phyloP scores from a whole-genome alignment of 2,888 invertebrate genomes.

The Seira sanloemensis region DNA sequence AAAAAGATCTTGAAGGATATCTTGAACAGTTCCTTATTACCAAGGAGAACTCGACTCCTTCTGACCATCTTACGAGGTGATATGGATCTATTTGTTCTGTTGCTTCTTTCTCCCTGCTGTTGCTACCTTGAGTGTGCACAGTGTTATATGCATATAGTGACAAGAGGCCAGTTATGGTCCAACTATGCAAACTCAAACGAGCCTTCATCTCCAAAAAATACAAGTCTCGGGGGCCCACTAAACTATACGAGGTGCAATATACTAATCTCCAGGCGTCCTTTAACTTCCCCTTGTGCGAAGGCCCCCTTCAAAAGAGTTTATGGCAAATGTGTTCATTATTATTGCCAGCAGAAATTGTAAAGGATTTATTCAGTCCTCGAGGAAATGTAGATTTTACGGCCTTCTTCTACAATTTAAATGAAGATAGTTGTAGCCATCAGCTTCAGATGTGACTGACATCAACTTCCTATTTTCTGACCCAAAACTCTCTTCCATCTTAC shows the following conservation, averaged over 20 bases:
- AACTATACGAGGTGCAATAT: constrained; percentile 67
- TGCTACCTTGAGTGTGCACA: background rate
- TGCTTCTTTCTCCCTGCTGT: constrained; percentile 39
- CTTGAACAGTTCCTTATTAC: too few relatives aligned
- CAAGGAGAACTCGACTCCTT: too few relatives aligned
- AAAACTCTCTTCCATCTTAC: too few relatives aligned
- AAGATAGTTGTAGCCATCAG: background rate
- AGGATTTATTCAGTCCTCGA: constrained; percentile 1
- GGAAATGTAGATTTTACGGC: background rate
- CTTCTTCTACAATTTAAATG: background rate
- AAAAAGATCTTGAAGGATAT: too few relatives aligned
- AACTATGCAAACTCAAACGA: constrained; percentile 70
- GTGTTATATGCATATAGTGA: background rate
- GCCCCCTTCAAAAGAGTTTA: background rate
- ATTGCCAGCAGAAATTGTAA: background rate
- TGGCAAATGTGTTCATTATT: constrained; percentile 1
- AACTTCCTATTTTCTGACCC: background rate
- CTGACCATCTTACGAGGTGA: too few relatives aligned
- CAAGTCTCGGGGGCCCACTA: constrained; percentile 68
- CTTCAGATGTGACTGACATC: background rate
- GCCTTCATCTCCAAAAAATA: constrained; percentile 68
- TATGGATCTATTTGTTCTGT: constrained; percentile 38
- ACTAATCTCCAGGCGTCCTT: constrained; percentile 53
- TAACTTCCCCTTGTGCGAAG: constrained; percentile 37
- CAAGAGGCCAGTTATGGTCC: constrained; percentile 35